Percentiles rank a stretch among this genome's conserved stretches.
Conservation (phyloP, 2,888 invertebrate species). For the Xiphydria camelus region DNA sequence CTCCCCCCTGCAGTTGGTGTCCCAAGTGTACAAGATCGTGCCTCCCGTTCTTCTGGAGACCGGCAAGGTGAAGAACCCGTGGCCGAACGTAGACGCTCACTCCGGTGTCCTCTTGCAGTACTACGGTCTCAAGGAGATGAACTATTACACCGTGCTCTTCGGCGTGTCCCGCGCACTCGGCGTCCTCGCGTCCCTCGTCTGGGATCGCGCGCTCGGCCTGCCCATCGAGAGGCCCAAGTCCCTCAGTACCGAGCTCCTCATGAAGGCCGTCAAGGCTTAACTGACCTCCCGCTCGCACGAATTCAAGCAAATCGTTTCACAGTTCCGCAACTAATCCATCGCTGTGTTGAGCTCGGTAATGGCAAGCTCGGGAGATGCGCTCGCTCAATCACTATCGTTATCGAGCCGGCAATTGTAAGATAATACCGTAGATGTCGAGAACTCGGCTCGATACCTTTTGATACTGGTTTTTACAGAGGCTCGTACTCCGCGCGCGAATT, state of each 20-base stretch:
- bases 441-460: not conserved
- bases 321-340: too few relatives aligned
- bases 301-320: conserved; percentile 18
- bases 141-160: conserved; percentile 88
- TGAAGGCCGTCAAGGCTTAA: conserved; percentile 52
- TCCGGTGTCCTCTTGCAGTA: conserved; percentile 78
- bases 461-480: not conserved
- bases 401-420: not conserved
- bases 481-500: too few relatives aligned
- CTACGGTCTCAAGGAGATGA: conserved; percentile 87
- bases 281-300: conserved; percentile 2
- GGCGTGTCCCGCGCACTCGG: conserved; percentile 87
- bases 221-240: conserved; percentile 87
- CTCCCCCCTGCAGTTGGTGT: conserved; percentile 68
- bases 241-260: conserved; percentile 59
- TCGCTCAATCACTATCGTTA: not conserved
- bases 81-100: conserved; percentile 98
- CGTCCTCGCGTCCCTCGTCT: conserved; percentile 76
- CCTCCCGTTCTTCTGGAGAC: conserved; percentile 90
- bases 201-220: conserved; percentile 81
- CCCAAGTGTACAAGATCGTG: conserved; percentile 88
- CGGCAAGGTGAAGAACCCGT: conserved; percentile 97
- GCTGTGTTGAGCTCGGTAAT: not conserved
- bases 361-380: not conserved
- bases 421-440: too few relatives aligned